These are phyloP conservation scores for Helostoma temminkii DNA, from an alignment of 2,797 vertebrate genomes.

Conservation along the genomic window DNA sequence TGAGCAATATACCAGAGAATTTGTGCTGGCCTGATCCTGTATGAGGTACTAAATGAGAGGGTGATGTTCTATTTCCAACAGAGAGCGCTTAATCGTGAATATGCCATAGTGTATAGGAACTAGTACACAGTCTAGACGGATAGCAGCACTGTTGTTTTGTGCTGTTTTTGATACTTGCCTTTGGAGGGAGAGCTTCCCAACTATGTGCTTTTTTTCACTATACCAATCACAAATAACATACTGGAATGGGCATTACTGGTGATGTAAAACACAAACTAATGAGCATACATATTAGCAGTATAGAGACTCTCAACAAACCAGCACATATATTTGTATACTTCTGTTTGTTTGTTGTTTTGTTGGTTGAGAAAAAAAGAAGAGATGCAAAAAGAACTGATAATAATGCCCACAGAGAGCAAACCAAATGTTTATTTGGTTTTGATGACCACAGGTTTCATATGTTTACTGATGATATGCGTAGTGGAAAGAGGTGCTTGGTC, in stretches of 20 bases:
- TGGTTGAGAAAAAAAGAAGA: conserved; percentile 64
- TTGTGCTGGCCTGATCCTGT: conserved; percentile 69
- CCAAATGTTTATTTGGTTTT: conserved; percentile 74
- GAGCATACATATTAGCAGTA: conserved; percentile 79
- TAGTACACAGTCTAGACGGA: conserved; percentile 80
- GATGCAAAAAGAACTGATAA: conserved; percentile 79
- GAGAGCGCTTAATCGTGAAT: conserved; percentile 82
- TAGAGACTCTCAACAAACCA: conserved; percentile 85
- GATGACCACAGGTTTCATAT: conserved; percentile 77
- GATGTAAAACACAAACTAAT: conserved; percentile 73
- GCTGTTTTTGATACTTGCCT: conserved; percentile 88
- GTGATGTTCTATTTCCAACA: conserved; percentile 71
- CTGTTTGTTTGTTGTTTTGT: conserved; percentile 70
- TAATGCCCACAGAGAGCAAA: conserved; percentile 74
- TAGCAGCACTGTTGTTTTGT: conserved; percentile 83
- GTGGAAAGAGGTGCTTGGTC: conserved; percentile 63
- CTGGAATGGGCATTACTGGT: conserved; percentile 83
- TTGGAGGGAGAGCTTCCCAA: conserved; percentile 85
- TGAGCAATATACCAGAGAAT: conserved; percentile 68
- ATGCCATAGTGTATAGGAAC: conserved; percentile 86
- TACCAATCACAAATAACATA: conserved; percentile 79
- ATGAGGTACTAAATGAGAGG: conserved; percentile 55
- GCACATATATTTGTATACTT: conserved; percentile 85
- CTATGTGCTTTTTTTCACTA: conserved; percentile 85
- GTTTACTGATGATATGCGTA: conserved; percentile 78